These are phyloP conservation scores for Loriculus beryllinus DNA, from an alignment of 2,797 vertebrate species.

Conservation along the genomic window DNA sequence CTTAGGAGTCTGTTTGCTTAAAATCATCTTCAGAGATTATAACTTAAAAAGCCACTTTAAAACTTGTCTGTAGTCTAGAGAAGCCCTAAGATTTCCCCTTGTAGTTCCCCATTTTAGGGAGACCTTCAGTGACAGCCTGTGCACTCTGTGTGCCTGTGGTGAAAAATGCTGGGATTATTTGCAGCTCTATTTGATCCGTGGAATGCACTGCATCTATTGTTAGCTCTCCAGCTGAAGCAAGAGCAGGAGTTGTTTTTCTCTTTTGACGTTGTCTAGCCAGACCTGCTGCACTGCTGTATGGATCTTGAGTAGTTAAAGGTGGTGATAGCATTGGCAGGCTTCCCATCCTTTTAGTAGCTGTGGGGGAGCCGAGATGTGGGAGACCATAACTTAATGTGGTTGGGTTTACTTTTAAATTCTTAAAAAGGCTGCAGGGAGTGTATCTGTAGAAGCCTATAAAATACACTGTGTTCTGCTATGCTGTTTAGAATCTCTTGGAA, in stretches of 20 bases:
- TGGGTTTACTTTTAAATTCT: slow-evolving; percentile 5
- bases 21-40: background rate
- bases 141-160: background rate
- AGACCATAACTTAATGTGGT: background rate
- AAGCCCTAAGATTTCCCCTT: background rate
- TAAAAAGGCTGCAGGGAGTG: background rate
- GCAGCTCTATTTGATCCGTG: slow-evolving; percentile 43
- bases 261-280: background rate
- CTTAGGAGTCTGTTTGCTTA: background rate
- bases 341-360: background rate
- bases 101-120: background rate
- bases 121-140: background rate
- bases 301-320: background rate
- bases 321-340: background rate
- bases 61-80: background rate
- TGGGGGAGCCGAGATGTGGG: background rate
- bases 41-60: background rate
- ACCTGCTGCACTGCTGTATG: background rate
- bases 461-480: background rate
- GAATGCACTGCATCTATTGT: slow-evolving; percentile 57
- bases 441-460: background rate
- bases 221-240: slow-evolving; percentile 38
- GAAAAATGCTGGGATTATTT: slow-evolving; percentile 46
- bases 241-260: slow-evolving; percentile 49
- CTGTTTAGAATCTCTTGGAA: background rate